Evolutionary conservation across 1,140 invertebrate genomes (phyloP), one percentile per base, ranked within the genome.

Genomic region (Tetraneura akinire): DNA sequence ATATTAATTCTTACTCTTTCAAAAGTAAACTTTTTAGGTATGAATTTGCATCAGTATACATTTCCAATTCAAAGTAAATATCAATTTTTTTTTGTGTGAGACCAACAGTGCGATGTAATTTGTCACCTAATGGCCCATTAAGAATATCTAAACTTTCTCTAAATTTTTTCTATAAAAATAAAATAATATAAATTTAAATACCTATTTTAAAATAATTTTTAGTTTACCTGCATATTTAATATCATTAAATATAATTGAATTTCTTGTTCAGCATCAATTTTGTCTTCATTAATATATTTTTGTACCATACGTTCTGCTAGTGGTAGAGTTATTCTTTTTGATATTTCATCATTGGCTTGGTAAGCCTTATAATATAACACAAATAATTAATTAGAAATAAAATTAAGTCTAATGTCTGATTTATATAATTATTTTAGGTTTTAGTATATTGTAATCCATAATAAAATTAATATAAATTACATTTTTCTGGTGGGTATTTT

Each of bases 251-350:
- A 98, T 23, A 98, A 87, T 71, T 94, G 91, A 0, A 96, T 92
- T 87, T 98, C 96, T 86, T 96, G 94, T 85, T 98, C 96, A 0
- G 94, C 93, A 85, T 97, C 94, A 82, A 97, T 90, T 88, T 95
- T 96, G 80, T 91, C 91, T 82, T 97, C 94, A 23, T 91, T 89
- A 66, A 96, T 91, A 84, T 96, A 91, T 86, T 97, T 98, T 83
- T 94, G 89, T 32, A 91, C 88, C 92, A 93, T 89, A 82, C 87
- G 85, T 89, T 82, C 94, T n/a, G 96, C 96, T 68, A 98, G 87
- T 18, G 92, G 90, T 51, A 97, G 88, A 37, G 91, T 90, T 76
- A 96, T 89, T 80, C 87, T 89, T 80, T 81, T 80, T 42, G 73
- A 76, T 62, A 81, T 57, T 64, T 82, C 66, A 49, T 81, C 85